A percentile compares a stretch with the other conserved stretches of the same genome.
Conservation (phyloP, 2,888 invertebrate genomes). For the Brassicogethes aeneus region DNA sequence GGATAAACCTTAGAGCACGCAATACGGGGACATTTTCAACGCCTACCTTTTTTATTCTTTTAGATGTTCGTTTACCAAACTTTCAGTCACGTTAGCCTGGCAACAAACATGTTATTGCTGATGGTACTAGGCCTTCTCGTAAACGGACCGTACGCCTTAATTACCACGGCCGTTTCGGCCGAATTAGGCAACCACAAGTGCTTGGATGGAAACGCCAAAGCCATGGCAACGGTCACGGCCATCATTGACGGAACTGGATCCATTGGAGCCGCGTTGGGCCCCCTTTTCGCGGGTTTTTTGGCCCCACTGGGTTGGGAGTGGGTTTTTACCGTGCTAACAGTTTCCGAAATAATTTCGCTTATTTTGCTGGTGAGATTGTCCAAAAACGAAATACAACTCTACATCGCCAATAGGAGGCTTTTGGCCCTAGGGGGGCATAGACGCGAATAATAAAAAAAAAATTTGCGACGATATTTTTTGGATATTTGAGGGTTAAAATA, state of each 20-base stretch:
- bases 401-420: too few species aligned
- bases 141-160: constrained; percentile 93
- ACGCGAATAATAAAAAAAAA: too few species aligned
- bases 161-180: constrained; percentile 93
- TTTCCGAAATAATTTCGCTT: constrained; percentile 69
- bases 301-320: constrained; percentile 68
- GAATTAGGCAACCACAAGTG: constrained; percentile 82
- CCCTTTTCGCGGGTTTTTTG: constrained; percentile 77
- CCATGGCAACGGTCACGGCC: constrained; percentile 93
- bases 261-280: constrained; percentile 88
- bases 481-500: too few species aligned
- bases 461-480: too few species aligned
- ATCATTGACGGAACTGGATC: constrained; percentile 97
- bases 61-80: constrained; percentile 75
- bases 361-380: constrained; percentile 54
- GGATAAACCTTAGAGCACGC: too few species aligned
- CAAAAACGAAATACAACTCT: constrained; percentile 43
- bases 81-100: constrained; percentile 49
- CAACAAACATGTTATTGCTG: constrained; percentile 58
- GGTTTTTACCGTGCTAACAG: constrained; percentile 87
- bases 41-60: too few species aligned
- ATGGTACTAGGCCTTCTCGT: constrained; percentile 73
- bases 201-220: constrained; percentile 75
- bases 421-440: too few species aligned
- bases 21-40: too few species aligned